Conservation (phyloP, 2,797 vertebrate species). For the Coendou prehensilis region DNA sequence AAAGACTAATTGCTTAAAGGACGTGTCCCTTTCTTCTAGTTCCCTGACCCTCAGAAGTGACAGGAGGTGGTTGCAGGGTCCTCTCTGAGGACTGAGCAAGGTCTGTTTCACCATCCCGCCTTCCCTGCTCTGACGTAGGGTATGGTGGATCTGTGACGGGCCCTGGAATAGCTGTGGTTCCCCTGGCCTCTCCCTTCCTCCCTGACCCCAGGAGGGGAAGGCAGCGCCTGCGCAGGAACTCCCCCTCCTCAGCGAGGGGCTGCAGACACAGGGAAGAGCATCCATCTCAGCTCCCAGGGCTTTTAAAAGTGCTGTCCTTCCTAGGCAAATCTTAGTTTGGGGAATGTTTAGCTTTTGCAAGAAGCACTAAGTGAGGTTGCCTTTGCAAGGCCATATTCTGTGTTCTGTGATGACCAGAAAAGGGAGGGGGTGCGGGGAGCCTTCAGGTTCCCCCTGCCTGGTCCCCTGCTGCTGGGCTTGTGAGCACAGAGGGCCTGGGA, state of each 20-base stretch:
- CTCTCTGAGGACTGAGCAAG: not conserved
- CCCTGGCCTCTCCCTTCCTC: not conserved
- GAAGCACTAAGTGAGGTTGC: slow-evolving; percentile 79
- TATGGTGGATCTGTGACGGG: not conserved
- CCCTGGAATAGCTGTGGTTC: not conserved
- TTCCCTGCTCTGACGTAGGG: not conserved
- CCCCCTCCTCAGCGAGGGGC: not conserved
- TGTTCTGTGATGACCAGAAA: not conserved
- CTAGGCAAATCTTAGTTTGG: slow-evolving; percentile 53
- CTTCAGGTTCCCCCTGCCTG: not conserved
- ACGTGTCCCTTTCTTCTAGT: not conserved
- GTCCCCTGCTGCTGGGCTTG: not conserved
- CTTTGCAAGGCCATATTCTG: slow-evolving; percentile 65
- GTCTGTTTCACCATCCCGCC: not conserved
- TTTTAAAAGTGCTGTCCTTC: slow-evolving; percentile 57
- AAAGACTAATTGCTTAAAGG: not conserved
- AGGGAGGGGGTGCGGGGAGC: not conserved
- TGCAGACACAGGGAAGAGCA: not conserved
- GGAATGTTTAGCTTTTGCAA: slow-evolving; percentile 80
- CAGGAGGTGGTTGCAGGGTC: not conserved
- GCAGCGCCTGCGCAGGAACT: not conserved
- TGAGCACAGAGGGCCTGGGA: accelerated
- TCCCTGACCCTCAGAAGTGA: not conserved
- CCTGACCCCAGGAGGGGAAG: not conserved
- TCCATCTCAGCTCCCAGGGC: not conserved